A percentile compares a stretch with the other conserved stretches of the same genome.
Evolutionary conservation across 1,140 invertebrate genomes (phyloP).

Genomic region (Pentalonia nigronervosa): DNA sequence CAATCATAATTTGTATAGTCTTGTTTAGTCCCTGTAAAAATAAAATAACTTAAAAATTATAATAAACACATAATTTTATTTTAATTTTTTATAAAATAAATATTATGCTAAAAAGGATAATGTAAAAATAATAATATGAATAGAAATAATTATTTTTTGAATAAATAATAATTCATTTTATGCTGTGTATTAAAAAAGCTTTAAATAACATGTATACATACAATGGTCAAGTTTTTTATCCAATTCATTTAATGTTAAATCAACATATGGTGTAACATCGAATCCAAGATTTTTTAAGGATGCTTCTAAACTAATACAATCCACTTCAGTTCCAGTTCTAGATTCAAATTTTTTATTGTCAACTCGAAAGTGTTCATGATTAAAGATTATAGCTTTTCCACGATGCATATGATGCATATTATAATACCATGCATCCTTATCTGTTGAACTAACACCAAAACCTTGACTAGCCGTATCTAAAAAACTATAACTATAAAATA

Average conservation of each 20-base stretch:
- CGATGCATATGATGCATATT: conserved; percentile 86
- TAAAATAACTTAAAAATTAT: not conserved
- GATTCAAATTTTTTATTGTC: conserved; percentile 67
- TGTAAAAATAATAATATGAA: too few relatives aligned
- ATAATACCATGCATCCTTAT: conserved; percentile 77
- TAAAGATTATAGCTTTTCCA: conserved; percentile 89
- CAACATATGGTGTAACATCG: conserved; percentile 67
- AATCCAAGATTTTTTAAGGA: conserved; percentile 78
- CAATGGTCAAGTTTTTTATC: conserved; percentile 59
- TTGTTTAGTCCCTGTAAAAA: conserved; percentile 68
- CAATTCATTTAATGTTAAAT: conserved; percentile 58
- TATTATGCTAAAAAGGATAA: too few relatives aligned
- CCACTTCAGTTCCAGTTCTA: conserved; percentile 78
- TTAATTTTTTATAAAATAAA: too few relatives aligned
- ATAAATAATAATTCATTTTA: too few relatives aligned
- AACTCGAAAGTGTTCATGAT: conserved; percentile 78
- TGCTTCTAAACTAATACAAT: conserved; percentile 73
- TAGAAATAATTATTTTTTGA: too few relatives aligned
- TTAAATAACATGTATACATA: not conserved
- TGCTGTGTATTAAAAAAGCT: too few relatives aligned
- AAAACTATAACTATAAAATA: conserved; percentile 28
- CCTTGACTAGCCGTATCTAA: not conserved
- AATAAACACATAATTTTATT: not conserved
- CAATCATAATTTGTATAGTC: conserved; percentile 84
- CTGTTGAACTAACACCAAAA: conserved; percentile 64